Percentiles rank a stretch among this genome's conserved stretches.
These are phyloP conservation scores for Megastigmus dorsalis DNA, from an alignment of 2,888 invertebrate genomes.

Conservation along the genomic window DNA sequence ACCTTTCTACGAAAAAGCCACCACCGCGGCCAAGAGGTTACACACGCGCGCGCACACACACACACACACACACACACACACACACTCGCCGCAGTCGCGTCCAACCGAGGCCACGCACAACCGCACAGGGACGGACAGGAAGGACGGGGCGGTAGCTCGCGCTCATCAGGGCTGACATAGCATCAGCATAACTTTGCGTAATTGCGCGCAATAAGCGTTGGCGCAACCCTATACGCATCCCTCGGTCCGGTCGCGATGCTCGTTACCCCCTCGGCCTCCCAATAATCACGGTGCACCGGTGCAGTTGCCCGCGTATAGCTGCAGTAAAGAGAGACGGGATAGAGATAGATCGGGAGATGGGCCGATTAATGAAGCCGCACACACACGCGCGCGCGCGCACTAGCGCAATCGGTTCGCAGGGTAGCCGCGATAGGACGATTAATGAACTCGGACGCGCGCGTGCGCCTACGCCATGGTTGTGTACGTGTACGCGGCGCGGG, in stretches of 20 bases:
- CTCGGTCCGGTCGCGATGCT: background rate
- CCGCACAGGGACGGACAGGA: no score
- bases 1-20: no score
- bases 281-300: constrained; percentile 27
- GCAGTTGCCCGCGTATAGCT: no score
- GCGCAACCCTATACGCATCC: no score
- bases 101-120: no score
- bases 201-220: constrained; percentile 42
- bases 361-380: constrained; percentile 46
- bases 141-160: no score
- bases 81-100: background rate
- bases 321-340: background rate
- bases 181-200: constrained; percentile 47
- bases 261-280: constrained; percentile 41
- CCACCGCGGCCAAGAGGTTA: background rate
- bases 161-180: constrained; percentile 41
- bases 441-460: constrained; percentile 46
- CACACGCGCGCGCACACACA: background rate
- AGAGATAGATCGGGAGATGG: background rate
- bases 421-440: constrained; percentile 48
- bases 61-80: background rate
- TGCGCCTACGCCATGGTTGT: no score
- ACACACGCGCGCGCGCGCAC: background rate
- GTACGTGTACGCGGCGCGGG: no score
- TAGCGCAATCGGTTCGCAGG: no score